Percentiles rank a stretch among this genome's conserved stretches.
Evolutionary conservation across 2,888 invertebrate species (phyloP).

Genomic region (Drosophila fulvimacula): DNA sequence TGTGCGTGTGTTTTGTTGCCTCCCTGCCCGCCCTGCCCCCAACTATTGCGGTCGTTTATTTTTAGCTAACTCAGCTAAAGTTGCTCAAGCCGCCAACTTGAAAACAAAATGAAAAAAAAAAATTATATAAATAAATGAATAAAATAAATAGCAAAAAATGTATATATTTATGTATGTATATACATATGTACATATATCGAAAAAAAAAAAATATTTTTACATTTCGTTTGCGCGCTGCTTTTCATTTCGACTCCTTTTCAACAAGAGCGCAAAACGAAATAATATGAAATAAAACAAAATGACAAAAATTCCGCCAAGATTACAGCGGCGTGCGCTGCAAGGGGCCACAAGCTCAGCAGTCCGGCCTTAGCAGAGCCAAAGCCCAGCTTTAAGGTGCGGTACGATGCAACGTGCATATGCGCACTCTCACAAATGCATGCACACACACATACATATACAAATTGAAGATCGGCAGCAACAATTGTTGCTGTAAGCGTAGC

Average conservation of each 20-base stretch:
- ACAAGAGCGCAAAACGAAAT: constrained; percentile 61
- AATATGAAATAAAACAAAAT: constrained; percentile 68
- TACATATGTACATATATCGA: constrained; percentile 1
- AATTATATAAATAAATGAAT: constrained; percentile 11
- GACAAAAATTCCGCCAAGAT: constrained; percentile 56
- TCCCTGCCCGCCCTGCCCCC: constrained; percentile 2
- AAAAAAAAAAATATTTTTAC: constrained; percentile 71
- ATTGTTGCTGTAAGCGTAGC: constrained; percentile 27
- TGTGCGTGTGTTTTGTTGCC: constrained; percentile 34
- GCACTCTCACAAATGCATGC: background rate
- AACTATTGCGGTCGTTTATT: constrained; percentile 75
- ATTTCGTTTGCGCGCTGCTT: constrained; percentile 70
- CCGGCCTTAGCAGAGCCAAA: constrained; percentile 9
- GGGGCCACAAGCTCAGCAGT: constrained; percentile 9
- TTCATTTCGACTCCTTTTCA: constrained; percentile 78
- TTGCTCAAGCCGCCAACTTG: constrained; percentile 79
- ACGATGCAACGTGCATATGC: background rate
- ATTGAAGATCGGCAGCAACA: constrained; percentile 7
- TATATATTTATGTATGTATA: background rate
- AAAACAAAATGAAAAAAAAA: constrained; percentile 40
- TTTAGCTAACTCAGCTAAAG: constrained; percentile 77
- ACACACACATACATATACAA: background rate
- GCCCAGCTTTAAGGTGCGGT: constrained; percentile 16
- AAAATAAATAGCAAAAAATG: no score
- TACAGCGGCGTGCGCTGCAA: constrained; percentile 37